Conservation (phyloP, 2,888 invertebrate genomes). For the Thymelicus sylvestris region DNA sequence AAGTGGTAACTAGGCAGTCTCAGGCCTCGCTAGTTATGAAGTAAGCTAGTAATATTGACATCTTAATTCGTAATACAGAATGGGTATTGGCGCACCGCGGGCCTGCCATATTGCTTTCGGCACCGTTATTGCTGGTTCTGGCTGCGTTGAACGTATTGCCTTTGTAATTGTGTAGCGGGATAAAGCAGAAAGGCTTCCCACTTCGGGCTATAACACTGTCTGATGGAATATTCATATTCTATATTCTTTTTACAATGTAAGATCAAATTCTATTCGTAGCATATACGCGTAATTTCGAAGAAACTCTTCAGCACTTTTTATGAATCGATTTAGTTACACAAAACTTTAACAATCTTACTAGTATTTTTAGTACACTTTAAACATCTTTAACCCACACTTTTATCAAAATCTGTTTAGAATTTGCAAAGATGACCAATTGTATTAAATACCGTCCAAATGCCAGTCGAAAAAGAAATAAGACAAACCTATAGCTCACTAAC, state of each 20-base stretch:
- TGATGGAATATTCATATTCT: background rate
- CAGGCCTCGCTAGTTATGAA: background rate
- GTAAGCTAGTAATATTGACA: conserved; percentile 1
- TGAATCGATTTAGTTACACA: no score
- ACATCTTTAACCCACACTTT: no score
- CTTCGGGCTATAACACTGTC: background rate
- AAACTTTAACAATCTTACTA: no score
- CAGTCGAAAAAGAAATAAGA: no score
- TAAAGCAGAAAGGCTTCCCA: conserved; percentile 11
- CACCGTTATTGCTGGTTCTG: conserved; percentile 39
- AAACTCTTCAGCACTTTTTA: no score
- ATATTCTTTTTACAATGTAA: background rate
- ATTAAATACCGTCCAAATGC: no score
- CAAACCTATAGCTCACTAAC: no score
- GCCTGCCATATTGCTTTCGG: conserved; percentile 36
- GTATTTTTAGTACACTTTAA: no score
- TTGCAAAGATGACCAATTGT: no score
- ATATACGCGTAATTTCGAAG: background rate
- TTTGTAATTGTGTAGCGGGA: conserved; percentile 27
- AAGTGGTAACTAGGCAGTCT: no score
- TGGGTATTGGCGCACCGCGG: conserved; percentile 42
- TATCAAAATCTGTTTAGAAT: no score
- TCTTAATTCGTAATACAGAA: conserved; percentile 30
- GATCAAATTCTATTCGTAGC: background rate
- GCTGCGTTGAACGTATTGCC: conserved; percentile 24